Conservation (phyloP, 2,888 invertebrate species). For the Gnatocerus cornutus region DNA sequence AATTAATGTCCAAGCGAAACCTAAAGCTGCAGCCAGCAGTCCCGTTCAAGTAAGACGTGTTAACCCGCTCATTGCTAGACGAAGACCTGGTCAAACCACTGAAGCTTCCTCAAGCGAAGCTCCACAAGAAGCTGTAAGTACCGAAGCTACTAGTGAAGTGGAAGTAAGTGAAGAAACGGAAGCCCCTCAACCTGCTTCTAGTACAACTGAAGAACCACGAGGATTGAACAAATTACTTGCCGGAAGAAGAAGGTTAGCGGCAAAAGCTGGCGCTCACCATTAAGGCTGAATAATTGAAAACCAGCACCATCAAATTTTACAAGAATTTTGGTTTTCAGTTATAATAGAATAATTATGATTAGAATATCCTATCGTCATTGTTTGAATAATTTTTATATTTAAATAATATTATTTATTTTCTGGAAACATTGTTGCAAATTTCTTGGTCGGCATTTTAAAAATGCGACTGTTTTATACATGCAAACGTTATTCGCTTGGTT, state of each 20-base stretch:
- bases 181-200: constrained; percentile 60
- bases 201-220: constrained; percentile 72
- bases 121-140: constrained; percentile 57
- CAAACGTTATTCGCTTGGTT: constrained; percentile 5
- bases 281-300: constrained; percentile 45
- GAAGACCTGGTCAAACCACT: constrained; percentile 67
- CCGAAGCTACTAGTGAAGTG: constrained; percentile 58
- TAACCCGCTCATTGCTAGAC: constrained; percentile 75
- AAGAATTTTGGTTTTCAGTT: constrained; percentile 28
- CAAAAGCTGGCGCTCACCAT: constrained; percentile 74
- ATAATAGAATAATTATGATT: constrained; percentile 7
- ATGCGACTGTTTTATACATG: constrained; percentile 22
- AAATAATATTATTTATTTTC: constrained; percentile 29
- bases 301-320: not conserved
- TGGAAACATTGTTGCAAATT: constrained; percentile 1
- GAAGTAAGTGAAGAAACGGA: constrained; percentile 59
- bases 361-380: not conserved
- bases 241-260: constrained; percentile 79
- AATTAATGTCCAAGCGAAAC: constrained; percentile 72
- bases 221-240: constrained; percentile 81
- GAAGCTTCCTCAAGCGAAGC: constrained; percentile 67
- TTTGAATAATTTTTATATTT: constrained; percentile 1
- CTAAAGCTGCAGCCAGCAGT: constrained; percentile 71
- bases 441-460: constrained; percentile 7
- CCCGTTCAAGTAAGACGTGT: constrained; percentile 74